Percentiles rank a stretch among this genome's conserved stretches.
phyloP scores from a whole-genome alignment of 2,888 invertebrate genomes.

The Vannuccia rotundouncinata region DNA sequence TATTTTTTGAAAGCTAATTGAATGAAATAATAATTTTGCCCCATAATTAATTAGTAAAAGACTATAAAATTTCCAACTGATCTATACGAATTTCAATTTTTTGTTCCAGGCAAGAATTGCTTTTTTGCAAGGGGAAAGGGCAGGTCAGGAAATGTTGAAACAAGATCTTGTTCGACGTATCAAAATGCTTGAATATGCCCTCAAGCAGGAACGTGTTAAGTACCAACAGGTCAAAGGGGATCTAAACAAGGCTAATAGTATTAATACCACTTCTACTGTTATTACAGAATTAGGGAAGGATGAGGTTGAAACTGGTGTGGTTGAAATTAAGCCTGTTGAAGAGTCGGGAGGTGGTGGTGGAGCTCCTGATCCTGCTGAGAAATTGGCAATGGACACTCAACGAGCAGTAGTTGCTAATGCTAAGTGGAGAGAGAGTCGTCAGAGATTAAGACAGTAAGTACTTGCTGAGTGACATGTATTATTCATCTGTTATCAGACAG shows the following conservation, averaged over 20 bases:
- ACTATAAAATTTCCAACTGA: too few relatives aligned
- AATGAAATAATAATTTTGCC: too few relatives aligned
- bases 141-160: slow-evolving; percentile 97
- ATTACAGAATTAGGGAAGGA: not conserved
- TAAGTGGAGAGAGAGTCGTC: slow-evolving; percentile 33
- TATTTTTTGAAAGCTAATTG: too few relatives aligned
- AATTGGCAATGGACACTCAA: not conserved
- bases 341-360: not conserved
- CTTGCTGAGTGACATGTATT: too few relatives aligned
- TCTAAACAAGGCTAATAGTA: not conserved
- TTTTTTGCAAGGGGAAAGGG: slow-evolving; percentile 95
- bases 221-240: not conserved
- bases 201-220: slow-evolving; percentile 73
- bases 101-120: slow-evolving; percentile 83
- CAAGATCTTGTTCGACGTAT: slow-evolving; percentile 95
- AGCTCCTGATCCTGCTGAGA: not conserved
- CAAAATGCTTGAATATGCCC: slow-evolving; percentile 97
- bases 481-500: too few relatives aligned
- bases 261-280: not conserved
- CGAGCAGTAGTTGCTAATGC: not conserved
- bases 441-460: slow-evolving; percentile 30
- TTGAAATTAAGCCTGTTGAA: too few relatives aligned
- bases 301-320: not conserved
- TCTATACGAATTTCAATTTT: too few relatives aligned
- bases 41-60: too few relatives aligned